Evolutionary conservation across 2,888 invertebrate genomes (phyloP), one percentile per base, ranked within the genome.

Genomic region (Blomia tropicalis): DNA sequence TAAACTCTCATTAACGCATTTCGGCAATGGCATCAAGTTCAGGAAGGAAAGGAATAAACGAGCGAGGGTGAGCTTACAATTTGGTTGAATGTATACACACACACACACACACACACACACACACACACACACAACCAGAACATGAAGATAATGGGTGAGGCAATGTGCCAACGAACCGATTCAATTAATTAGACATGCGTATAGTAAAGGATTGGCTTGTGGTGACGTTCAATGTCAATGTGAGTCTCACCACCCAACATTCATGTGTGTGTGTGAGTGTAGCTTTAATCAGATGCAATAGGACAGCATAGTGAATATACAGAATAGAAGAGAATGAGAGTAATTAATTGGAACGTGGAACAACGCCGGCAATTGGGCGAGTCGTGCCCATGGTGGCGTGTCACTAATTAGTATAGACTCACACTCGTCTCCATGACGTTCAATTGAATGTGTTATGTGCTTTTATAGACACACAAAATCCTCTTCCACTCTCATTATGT

Each of bases 161-260:
- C 56, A 32, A 14, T 56, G 29, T 31, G 56, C 17, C n/a, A n/a
- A n/a, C n/a, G n/a, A n/a, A n/a, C 29, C 2, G 11, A 56, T 14
- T 56, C 25, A 56, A 56, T 56, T 56, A 56, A 36, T 56, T 56
- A 32, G 56, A 56, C 56, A 56, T 56, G 56, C 56, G 56, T 56
- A 30, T 4, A 31, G 4, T 5, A 54, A 19, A 19, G 44, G 19
- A 43, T 5, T n/a, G 19, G n/a, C 7, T 23, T 14, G 17, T 7
- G 7, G 36, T 36, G 7, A 17, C 36, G 7, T 11, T 17, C 17
- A 17, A 7, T 36, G 36, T 47, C 19, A 25, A 19, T 47, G 22
- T 5, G n/a, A 23, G 14, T 2, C 22, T n/a, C 3, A 19, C 11
- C 7, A n/a, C 51, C 51, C 7, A 47, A 7, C n/a, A 47, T 11